Conservation (phyloP, 1,140 invertebrate species). For the Charaxes varanes region DNA sequence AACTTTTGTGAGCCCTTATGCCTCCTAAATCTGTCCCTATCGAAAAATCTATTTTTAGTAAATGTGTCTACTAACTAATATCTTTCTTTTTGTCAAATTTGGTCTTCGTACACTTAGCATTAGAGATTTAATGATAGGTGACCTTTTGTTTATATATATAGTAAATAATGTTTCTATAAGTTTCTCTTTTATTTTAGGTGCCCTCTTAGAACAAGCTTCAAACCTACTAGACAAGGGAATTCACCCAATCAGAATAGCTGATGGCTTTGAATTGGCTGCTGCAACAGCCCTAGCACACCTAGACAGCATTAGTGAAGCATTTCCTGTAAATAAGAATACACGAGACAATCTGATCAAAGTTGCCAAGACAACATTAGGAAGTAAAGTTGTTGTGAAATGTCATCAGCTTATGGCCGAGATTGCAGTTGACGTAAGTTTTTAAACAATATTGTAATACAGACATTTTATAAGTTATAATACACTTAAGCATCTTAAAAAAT, state of each 20-base stretch:
- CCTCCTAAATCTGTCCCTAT: no score
- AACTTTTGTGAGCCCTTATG: no score
- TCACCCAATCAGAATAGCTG: constrained; percentile 98
- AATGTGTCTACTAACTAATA: no score
- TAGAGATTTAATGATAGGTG: no score
- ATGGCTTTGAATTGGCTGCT: constrained; percentile 98
- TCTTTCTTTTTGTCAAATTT: no score
- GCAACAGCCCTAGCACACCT: constrained; percentile 91
- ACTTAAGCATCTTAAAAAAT: no score
- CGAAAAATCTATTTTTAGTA: no score
- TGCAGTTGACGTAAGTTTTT: constrained; percentile 91
- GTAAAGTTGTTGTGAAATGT: constrained; percentile 97
- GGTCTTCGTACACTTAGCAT: no score
- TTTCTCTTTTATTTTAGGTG: constrained; percentile 74
- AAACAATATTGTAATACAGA: not conserved
- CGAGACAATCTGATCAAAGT: constrained; percentile 93
- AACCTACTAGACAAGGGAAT: constrained; percentile 95
- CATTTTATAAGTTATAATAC: not conserved
- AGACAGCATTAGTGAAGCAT: constrained; percentile 91
- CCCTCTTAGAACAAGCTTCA: constrained; percentile 96
- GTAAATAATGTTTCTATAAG: not conserved
- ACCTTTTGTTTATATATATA: no score
- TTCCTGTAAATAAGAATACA: constrained; percentile 88
- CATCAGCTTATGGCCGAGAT: constrained; percentile 99
- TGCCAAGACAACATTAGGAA: constrained; percentile 98